phyloP scores from a whole-genome alignment of 2,113 vertebrate species.

The Regulus satrapa region DNA sequence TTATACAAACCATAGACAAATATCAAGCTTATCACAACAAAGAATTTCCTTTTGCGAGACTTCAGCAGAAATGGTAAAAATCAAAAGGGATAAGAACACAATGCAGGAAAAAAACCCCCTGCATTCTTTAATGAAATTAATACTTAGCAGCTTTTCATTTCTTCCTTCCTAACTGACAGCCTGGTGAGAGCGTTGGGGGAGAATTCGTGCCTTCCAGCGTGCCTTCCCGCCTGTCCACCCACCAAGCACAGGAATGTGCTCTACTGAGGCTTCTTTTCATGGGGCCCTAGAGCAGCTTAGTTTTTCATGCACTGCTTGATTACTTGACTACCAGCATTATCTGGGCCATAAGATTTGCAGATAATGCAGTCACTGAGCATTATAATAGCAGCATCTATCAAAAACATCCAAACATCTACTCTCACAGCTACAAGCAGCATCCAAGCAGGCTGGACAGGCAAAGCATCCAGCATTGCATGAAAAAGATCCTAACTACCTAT shows the following conservation, averaged over 20 bases:
- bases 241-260: not conserved
- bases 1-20: not conserved
- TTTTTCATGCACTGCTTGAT: not conserved
- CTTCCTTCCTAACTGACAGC: not conserved
- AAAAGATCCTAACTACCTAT: not conserved
- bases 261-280: not conserved
- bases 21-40: constrained; percentile 15
- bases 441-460: not conserved
- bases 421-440: not conserved
- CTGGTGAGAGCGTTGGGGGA: fast-evolving
- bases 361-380: not conserved
- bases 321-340: not conserved
- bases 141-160: not conserved
- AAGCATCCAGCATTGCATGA: not conserved
- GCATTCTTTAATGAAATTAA: not conserved
- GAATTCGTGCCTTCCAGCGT: not conserved
- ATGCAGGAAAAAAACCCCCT: not conserved
- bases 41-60: not conserved
- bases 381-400: not conserved
- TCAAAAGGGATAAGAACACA: not conserved
- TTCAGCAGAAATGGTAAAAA: constrained; percentile 7
- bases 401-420: not conserved
- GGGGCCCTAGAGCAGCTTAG: not conserved
- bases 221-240: not conserved
- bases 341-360: not conserved